phyloP scores from a whole-genome alignment of 2,113 vertebrate genomes.

The Litocranius walleri region DNA sequence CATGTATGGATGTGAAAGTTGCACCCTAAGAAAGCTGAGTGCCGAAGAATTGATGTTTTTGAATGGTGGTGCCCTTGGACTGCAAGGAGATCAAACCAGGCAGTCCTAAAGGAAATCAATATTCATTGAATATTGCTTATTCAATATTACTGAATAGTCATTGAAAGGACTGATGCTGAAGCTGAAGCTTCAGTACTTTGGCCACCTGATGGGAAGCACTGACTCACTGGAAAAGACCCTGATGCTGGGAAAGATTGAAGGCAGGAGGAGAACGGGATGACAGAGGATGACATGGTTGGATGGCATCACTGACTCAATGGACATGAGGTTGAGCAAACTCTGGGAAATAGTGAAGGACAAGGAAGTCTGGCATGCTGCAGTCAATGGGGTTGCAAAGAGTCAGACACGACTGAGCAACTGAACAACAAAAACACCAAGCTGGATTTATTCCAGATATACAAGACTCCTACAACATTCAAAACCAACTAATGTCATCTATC shows the following conservation, averaged over 20 bases:
- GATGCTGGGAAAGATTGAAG: background rate
- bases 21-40: background rate
- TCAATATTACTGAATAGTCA: background rate
- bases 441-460: background rate
- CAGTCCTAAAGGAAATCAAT: background rate
- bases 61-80: background rate
- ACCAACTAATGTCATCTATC: background rate
- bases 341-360: background rate
- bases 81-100: background rate
- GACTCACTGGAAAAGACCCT: background rate
- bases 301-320: background rate
- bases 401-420: background rate
- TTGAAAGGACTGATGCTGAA: background rate
- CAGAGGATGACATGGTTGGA: background rate
- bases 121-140: background rate
- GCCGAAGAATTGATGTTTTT: background rate
- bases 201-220: background rate
- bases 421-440: background rate
- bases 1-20: background rate
- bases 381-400: background rate
- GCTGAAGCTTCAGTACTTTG: background rate
- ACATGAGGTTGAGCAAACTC: background rate
- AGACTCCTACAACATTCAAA: background rate
- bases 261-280: background rate
- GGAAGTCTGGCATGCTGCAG: background rate